Conservation (phyloP, 2,113 vertebrate genomes). For the Phylloscopus trochiloides region DNA sequence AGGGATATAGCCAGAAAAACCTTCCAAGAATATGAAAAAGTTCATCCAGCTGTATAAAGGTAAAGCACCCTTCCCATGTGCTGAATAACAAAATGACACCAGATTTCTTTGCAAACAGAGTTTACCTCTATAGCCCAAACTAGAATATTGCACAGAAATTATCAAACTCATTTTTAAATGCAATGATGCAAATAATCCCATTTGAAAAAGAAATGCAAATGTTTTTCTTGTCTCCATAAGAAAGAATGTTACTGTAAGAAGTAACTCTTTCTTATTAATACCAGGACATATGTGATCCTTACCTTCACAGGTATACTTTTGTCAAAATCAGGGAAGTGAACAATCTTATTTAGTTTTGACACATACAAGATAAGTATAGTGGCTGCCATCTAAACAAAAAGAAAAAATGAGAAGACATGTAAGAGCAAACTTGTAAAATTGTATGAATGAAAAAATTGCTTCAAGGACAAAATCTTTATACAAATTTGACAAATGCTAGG, state of each 20-base stretch:
- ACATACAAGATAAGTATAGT: constrained; percentile 79
- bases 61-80: neutral
- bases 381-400: constrained; percentile 73
- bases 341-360: constrained; percentile 73
- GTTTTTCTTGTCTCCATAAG: neutral
- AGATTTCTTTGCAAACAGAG: neutral
- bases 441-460: neutral
- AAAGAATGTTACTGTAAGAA: neutral
- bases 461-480: neutral
- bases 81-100: neutral
- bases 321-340: constrained; percentile 81
- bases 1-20: neutral
- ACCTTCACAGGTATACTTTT: constrained; percentile 77
- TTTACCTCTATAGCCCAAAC: neutral
- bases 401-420: neutral
- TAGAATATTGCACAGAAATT: neutral
- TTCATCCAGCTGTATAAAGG: neutral
- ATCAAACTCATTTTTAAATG: neutral
- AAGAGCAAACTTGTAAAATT: neutral
- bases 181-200: neutral
- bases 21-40: neutral
- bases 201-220: neutral
- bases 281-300: neutral
- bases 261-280: neutral
- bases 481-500: neutral